Evolutionary conservation across 2,797 vertebrate species (phyloP).

Genomic region (Ammospiza maritima): DNA sequence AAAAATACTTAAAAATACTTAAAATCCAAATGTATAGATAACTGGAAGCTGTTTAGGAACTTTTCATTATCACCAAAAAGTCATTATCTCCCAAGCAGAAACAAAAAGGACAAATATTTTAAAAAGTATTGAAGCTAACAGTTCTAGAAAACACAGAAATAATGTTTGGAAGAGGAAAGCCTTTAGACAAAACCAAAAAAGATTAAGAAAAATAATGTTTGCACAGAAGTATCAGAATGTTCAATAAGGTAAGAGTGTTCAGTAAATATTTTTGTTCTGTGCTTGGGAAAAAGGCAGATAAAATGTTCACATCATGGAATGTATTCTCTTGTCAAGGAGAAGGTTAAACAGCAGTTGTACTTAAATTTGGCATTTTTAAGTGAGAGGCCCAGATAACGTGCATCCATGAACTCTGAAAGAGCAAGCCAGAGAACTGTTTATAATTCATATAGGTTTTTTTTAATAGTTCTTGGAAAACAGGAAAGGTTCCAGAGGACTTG

Average conservation of each 20-base stretch:
- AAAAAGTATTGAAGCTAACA: background rate
- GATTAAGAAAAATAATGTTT: background rate
- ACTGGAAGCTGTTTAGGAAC: background rate
- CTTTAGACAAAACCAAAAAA: background rate
- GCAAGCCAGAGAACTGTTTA: background rate
- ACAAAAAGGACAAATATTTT: background rate
- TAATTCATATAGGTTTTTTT: background rate
- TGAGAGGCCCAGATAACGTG: background rate
- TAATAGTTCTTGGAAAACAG: conserved; percentile 7
- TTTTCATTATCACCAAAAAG: background rate
- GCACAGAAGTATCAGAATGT: background rate
- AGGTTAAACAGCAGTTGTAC: background rate
- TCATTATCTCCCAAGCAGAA: background rate
- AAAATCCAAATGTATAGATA: background rate
- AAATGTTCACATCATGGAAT: background rate
- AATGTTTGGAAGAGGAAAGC: background rate
- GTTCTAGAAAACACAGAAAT: background rate
- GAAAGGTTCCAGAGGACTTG: background rate
- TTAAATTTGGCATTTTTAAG: background rate
- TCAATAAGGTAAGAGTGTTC: background rate
- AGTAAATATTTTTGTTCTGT: conserved; percentile 35
- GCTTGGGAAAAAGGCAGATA: conserved; percentile 40
- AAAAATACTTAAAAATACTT: no score
- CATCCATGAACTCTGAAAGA: background rate
- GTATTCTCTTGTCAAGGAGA: background rate